Evolutionary conservation across 2,888 invertebrate species (phyloP).

Genomic region (Ochropacha duplaris): DNA sequence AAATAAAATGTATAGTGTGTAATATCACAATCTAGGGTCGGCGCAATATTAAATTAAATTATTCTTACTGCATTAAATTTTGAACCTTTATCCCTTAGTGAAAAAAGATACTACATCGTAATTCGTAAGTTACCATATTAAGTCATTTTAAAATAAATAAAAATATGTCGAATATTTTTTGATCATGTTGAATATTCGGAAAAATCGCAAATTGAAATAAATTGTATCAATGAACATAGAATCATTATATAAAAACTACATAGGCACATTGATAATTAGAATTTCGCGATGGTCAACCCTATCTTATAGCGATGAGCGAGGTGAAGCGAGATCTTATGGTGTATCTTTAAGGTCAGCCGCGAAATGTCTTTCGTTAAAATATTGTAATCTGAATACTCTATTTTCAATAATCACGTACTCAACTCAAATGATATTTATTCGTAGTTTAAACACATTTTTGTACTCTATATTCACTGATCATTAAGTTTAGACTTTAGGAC

Average conservation of each 20-base stretch:
- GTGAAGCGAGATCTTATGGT: neutral
- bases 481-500: conserved; percentile 20
- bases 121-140: neutral
- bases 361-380: neutral
- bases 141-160: neutral
- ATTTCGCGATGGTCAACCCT: neutral
- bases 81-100: neutral
- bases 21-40: neutral
- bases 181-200: neutral
- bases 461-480: conserved; percentile 18
- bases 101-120: neutral
- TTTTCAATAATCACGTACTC: neutral
- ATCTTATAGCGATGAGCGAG: neutral
- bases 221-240: neutral
- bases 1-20: neutral
- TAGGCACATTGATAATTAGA: neutral
- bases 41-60: conserved; percentile 2
- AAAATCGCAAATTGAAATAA: neutral
- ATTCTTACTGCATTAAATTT: neutral
- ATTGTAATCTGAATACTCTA: conserved; percentile 29
- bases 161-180: neutral
- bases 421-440: conserved; percentile 4
- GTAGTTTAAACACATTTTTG: conserved; percentile 31
- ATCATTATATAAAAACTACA: neutral
- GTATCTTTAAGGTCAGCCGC: neutral